Evolutionary conservation across 2,113 vertebrate species (phyloP).

Genomic region (Syngnathoides biaculeatus): DNA sequence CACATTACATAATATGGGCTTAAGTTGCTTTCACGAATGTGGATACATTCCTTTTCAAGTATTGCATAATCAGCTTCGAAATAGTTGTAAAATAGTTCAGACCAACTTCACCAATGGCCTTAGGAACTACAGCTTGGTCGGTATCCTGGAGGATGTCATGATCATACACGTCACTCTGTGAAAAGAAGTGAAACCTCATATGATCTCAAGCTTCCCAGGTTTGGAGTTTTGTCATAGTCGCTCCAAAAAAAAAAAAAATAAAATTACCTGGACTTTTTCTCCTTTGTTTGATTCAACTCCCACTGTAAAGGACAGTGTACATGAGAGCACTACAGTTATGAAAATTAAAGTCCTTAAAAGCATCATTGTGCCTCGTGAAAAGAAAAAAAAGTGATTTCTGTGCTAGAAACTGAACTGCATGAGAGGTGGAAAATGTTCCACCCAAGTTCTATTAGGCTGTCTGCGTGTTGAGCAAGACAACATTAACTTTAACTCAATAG

Average conservation of each 20-base stretch:
- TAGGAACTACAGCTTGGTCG: conserved; percentile 10
- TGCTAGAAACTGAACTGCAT: conserved; percentile 43
- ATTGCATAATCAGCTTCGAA: conserved; percentile 43
- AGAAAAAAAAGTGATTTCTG: conserved; percentile 55
- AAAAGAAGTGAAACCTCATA: conserved; percentile 23
- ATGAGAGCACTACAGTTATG: conserved; percentile 68
- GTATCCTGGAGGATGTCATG: conserved; percentile 18
- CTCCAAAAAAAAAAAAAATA: background rate
- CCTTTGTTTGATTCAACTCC: conserved; percentile 41
- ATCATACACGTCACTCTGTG: conserved; percentile 46
- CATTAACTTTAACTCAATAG: conserved; percentile 84
- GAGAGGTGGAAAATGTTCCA: conserved; percentile 81
- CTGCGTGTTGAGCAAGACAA: conserved; percentile 73
- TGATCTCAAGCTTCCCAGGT: background rate
- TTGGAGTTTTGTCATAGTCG: background rate
- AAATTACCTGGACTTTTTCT: conserved; percentile 42
- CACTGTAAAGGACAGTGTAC: conserved; percentile 67
- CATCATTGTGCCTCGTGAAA: conserved; percentile 67
- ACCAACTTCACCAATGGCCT: conserved; percentile 39
- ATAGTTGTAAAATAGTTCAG: conserved; percentile 15
- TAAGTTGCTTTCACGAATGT: conserved; percentile 42
- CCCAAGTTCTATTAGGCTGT: conserved; percentile 85
- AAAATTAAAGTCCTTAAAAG: conserved; percentile 68
- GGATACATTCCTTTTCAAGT: conserved; percentile 27
- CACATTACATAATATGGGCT: conserved; percentile 45